These are phyloP conservation scores for Aurelia sp. DNA, from an alignment of 30 jellyfish, hydroid and myxozoan genomes.

Conservation along the genomic window DNA sequence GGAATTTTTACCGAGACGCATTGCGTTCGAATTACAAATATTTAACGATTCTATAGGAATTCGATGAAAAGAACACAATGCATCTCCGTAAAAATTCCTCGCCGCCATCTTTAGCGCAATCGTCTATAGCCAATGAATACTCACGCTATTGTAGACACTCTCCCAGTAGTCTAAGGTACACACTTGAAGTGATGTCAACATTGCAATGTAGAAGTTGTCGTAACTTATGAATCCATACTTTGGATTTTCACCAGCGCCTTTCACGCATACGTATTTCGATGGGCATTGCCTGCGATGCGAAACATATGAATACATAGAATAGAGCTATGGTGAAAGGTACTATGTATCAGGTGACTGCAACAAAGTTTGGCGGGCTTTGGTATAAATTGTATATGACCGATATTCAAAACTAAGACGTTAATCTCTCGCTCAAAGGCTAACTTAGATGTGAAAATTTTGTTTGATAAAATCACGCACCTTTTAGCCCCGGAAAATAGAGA, in stretches of 20 bases:
- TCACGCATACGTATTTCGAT: slow-evolving; percentile 67
- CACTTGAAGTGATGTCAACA: slow-evolving; percentile 95
- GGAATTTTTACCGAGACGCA: too few species aligned
- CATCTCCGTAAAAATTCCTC: not conserved
- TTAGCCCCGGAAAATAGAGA: too few species aligned
- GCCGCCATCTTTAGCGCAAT: too few species aligned
- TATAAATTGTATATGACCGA: too few species aligned
- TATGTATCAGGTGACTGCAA: too few species aligned
- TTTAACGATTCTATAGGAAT: not conserved
- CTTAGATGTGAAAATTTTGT: too few species aligned
- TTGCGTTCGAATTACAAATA: too few species aligned
- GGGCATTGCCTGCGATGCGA: slow-evolving; percentile 83
- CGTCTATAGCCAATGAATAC: slow-evolving; percentile 10
- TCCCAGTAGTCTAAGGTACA: slow-evolving; percentile 98
- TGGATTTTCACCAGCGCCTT: slow-evolving; percentile 88
- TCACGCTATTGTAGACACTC: slow-evolving; percentile 92
- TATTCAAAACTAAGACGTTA: too few species aligned
- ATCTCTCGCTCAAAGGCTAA: too few species aligned
- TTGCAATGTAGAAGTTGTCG: slow-evolving; percentile 85
- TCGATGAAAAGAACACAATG: not conserved
- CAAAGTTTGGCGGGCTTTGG: too few species aligned
- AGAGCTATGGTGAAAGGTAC: not conserved
- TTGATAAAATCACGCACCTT: too few species aligned
- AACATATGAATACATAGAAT: not conserved
- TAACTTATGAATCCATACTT: slow-evolving; percentile 83